A percentile compares a stretch with the other conserved stretches of the same genome.
phyloP scores from a whole-genome alignment of 2,888 invertebrate genomes.

The Atherix ibis region DNA sequence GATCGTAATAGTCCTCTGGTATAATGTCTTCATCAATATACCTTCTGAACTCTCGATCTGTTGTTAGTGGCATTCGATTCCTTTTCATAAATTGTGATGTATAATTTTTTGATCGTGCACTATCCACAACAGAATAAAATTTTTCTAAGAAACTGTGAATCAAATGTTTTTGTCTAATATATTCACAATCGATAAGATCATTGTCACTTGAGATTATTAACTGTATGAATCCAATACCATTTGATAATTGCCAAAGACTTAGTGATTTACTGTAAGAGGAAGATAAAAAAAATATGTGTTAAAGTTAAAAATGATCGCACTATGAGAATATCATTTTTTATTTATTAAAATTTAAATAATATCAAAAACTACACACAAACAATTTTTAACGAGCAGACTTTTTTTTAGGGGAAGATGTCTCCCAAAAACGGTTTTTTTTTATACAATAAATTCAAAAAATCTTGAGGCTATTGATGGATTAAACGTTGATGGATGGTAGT shows the following conservation, averaged over 20 bases:
- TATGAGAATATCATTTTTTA: too few relatives aligned
- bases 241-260: constrained; percentile 38
- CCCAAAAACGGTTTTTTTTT: too few relatives aligned
- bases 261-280: constrained; percentile 24
- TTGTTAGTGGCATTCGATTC: not conserved
- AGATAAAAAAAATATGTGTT: not conserved
- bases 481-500: too few relatives aligned
- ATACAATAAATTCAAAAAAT: too few relatives aligned
- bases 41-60: constrained; percentile 11
- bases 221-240: constrained; percentile 39
- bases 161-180: constrained; percentile 29
- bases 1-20: constrained; percentile 12
- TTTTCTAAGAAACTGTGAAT: constrained; percentile 33
- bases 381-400: too few relatives aligned
- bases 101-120: constrained; percentile 9
- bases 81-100: constrained; percentile 6
- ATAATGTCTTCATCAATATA: constrained; percentile 9
- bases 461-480: too few relatives aligned
- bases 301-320: too few relatives aligned
- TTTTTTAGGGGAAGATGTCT: too few relatives aligned
- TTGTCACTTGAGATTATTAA: constrained; percentile 36
- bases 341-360: too few relatives aligned
- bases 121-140: constrained; percentile 31
- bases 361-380: too few relatives aligned
- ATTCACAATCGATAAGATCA: constrained; percentile 39